Evolutionary conservation across 2,797 vertebrate genomes (phyloP).

Genomic region (Anisognathus igniventris): DNA sequence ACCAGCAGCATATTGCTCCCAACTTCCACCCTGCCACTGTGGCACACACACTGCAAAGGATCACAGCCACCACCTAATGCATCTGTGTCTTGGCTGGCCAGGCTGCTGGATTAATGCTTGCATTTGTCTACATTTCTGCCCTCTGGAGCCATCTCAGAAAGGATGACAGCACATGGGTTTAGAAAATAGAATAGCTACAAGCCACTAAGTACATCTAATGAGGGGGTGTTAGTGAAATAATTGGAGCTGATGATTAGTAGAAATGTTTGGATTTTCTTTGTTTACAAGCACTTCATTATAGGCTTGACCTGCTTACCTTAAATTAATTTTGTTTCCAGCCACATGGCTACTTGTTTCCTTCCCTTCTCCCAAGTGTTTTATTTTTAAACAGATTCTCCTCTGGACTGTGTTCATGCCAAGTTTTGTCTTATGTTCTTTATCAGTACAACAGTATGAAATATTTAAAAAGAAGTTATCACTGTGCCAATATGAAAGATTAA

Average conservation of each 20-base stretch:
- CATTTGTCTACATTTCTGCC: background rate
- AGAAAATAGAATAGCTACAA: background rate
- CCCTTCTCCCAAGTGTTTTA: conserved; percentile 36
- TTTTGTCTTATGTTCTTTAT: conserved; percentile 69
- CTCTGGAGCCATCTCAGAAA: background rate
- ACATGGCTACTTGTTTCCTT: conserved; percentile 1
- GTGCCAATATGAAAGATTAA: conserved; percentile 78
- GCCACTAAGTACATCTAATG: background rate
- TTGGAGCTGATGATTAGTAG: background rate
- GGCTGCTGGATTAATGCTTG: background rate
- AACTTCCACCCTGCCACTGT: rapidly evolving
- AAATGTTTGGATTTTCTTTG: background rate
- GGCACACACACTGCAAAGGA: background rate
- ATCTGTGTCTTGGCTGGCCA: background rate
- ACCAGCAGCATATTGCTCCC: background rate
- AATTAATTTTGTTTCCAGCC: conserved; percentile 1
- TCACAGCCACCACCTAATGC: background rate
- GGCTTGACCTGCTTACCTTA: conserved; percentile 14
- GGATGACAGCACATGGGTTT: background rate
- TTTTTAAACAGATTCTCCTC: conserved; percentile 57
- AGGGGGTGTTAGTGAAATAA: background rate
- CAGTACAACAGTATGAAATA: conserved; percentile 77
- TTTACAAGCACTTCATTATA: background rate
- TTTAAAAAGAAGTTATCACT: conserved; percentile 74
- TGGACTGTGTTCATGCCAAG: conserved; percentile 28